Base-by-base conservation (phyloP, 1,140 invertebrate species). In the Heliconius himera region DNA sequence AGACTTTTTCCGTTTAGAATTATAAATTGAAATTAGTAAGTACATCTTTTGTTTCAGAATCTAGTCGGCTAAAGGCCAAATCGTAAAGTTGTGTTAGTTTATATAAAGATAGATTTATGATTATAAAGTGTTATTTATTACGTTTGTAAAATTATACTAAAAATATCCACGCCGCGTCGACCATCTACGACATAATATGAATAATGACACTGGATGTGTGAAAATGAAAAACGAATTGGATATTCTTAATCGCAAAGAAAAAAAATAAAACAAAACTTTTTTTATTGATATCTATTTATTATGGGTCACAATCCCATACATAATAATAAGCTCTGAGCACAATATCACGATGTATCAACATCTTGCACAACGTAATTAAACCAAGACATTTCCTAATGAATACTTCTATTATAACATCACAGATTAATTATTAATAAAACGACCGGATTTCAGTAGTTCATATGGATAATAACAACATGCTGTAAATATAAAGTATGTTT, bases 271-370 rank as follows among this genome's bases (percentile, higher is more conserved):
- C 60, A 81, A 81, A 36, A 77, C 79, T 54, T 71, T 81, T 70
- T 60, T 71, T 78, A 76, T 70, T 81, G 56, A 83, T 82, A 82
- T 82, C 20, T 60, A 82, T 82, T 88, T 87, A 87, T 86, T 89
- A 76, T 81, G 86, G 85, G 83, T 79, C 81, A 82, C 60, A 74
- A 85, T 81, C 87, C 86, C 83, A 86, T 82, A 85, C 83, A 74
- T n/a, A 66, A 66, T 66, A 66, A 84, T 66, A 66, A 84, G 81
- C 86, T 89, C 87, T 93, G 90, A 93, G 90, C 89, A 90, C 85
- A 89, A 84, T 89, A 91, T 91, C 90, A 91, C 86, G 87, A 91
- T 85, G 85, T 87, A 84, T 89, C 82, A 77, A 91, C 87, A 90
- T 87, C 86, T 83, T 74, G 84, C 79, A 86, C 83, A 84, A 85